A percentile compares a stretch with the other conserved stretches of the same genome.
Conservation (phyloP, 2,113 vertebrate species). For the Strix uralensis region DNA sequence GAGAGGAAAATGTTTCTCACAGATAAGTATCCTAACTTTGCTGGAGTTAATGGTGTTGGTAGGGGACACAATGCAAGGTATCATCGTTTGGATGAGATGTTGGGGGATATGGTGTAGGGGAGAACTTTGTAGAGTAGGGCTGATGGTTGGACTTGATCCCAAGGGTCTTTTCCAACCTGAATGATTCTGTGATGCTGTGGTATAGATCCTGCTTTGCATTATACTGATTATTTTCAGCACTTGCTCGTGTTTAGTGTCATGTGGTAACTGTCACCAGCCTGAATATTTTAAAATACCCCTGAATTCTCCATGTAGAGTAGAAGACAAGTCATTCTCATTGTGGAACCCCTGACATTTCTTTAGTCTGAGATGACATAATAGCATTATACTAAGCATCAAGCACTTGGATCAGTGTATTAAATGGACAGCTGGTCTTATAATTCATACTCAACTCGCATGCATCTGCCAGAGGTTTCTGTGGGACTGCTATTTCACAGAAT, state of each 20-base stretch:
- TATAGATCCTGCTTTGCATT: not conserved
- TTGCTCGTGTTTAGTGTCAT: not conserved
- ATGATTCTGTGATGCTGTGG: no score
- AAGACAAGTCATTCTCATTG: not conserved
- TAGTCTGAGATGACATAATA: not conserved
- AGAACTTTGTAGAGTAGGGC: no score
- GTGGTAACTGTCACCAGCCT: not conserved
- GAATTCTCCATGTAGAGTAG: not conserved
- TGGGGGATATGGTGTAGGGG: no score
- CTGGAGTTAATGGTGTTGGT: not conserved
- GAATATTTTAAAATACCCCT: not conserved
- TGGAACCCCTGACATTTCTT: not conserved
- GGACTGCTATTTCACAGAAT: not conserved
- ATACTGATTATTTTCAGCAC: not conserved
- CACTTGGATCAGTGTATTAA: accelerated
- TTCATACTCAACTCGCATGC: not conserved
- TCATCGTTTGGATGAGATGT: no score
- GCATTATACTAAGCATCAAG: not conserved
- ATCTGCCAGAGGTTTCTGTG: not conserved
- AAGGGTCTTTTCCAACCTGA: no score
- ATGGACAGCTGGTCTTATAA: not conserved
- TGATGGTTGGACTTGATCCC: no score
- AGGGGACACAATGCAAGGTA: not conserved
- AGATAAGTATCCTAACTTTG: not conserved
- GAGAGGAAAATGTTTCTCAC: not conserved